A percentile compares a stretch with the other conserved stretches of the same genome.
phyloP scores from a whole-genome alignment of 2,797 vertebrate genomes.

The Mus minutoides region DNA sequence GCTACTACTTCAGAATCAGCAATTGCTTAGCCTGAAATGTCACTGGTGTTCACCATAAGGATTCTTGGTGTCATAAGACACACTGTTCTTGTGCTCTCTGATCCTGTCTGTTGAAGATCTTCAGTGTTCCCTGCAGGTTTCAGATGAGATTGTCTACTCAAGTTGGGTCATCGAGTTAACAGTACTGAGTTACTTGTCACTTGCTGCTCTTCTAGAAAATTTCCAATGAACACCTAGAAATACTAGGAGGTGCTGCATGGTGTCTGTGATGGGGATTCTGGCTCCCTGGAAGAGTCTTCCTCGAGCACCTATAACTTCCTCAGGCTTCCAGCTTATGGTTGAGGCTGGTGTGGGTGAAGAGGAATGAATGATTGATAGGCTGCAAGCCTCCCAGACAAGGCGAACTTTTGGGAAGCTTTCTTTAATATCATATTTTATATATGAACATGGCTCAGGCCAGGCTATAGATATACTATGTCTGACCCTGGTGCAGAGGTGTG shows the following conservation, averaged over 20 bases:
- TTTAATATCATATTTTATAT: conserved; percentile 79
- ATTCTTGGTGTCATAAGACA: background rate
- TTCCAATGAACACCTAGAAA: background rate
- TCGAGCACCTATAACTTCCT: conserved; percentile 61
- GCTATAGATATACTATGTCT: conserved; percentile 55
- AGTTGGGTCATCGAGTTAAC: background rate
- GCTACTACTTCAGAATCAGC: accelerated
- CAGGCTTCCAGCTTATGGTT: conserved; percentile 5
- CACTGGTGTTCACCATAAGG: no score
- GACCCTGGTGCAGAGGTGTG: conserved; percentile 50
- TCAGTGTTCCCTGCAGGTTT: background rate
- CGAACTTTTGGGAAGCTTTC: conserved; percentile 67
- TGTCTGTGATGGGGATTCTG: conserved; percentile 50
- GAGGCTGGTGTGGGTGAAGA: conserved; percentile 61
- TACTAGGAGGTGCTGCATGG: background rate
- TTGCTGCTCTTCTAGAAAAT: background rate
- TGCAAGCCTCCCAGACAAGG: conserved; percentile 52
- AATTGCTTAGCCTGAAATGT: background rate
- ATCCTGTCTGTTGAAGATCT: background rate
- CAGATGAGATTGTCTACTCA: background rate
- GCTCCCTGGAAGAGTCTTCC: conserved; percentile 58
- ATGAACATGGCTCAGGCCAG: conserved; percentile 31
- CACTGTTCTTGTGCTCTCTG: accelerated
- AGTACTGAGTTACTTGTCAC: conserved; percentile 28
- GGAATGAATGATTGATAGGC: conserved; percentile 72